phyloP scores from a whole-genome alignment of 2,797 vertebrate genomes.

The Macroramphosus scolopax region DNA sequence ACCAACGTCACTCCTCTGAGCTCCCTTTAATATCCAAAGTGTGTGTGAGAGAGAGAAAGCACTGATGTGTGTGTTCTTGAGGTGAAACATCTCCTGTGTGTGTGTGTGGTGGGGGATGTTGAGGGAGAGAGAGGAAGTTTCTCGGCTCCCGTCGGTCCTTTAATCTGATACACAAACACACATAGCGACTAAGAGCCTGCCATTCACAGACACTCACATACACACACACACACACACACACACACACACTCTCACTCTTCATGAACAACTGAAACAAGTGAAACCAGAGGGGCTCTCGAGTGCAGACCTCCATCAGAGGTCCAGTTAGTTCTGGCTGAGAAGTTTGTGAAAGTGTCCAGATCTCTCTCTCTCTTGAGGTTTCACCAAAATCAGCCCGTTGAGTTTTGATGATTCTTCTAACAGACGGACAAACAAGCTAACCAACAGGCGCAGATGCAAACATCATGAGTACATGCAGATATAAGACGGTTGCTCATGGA shows the following conservation, averaged over 20 bases:
- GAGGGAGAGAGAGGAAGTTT: constrained; percentile 54
- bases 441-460: no score
- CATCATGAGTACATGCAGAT: no score
- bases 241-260: background rate
- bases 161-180: constrained; percentile 70
- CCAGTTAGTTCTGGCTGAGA: no score
- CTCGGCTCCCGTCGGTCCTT: constrained; percentile 50
- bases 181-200: constrained; percentile 54
- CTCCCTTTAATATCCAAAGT: constrained; percentile 56
- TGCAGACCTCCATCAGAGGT: no score
- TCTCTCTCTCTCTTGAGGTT: no score
- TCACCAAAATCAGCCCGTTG: no score
- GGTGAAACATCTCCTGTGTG: constrained; percentile 37
- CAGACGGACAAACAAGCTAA: no score
- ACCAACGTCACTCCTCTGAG: constrained; percentile 40
- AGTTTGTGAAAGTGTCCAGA: no score
- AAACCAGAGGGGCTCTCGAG: no score
- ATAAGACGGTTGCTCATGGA: no score
- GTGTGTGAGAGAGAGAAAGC: constrained; percentile 20
- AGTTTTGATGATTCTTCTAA: no score
- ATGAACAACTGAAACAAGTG: no score
- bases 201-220: constrained; percentile 39
- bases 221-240: background rate
- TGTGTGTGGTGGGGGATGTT: constrained; percentile 18
- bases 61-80: constrained; percentile 42